Evolutionary conservation across 2,888 invertebrate species (phyloP).

Genomic region (Strigamia transsilvanica): DNA sequence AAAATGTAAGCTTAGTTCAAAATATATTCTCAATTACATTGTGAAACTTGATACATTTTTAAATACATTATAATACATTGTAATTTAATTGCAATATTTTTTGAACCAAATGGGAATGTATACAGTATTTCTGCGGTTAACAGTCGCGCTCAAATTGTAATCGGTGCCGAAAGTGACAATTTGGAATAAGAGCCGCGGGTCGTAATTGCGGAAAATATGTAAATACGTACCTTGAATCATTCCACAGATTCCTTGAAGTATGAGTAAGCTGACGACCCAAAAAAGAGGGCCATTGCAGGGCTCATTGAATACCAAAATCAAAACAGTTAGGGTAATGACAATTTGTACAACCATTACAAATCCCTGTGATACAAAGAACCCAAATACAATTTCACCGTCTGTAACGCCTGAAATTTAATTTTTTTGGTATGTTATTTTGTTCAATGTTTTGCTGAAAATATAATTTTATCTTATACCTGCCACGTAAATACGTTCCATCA

Average conservation of each 20-base stretch:
- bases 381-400: neutral
- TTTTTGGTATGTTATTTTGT: neutral
- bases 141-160: no score
- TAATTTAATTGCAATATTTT: no score
- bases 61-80: no score
- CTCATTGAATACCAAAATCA: constrained; percentile 88
- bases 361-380: constrained; percentile 84
- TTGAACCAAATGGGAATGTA: no score
- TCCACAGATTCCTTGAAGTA: constrained; percentile 91
- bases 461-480: constrained; percentile 76
- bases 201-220: no score
- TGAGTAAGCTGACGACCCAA: constrained; percentile 83
- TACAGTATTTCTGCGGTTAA: no score
- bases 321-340: constrained; percentile 85
- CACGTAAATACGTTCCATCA: constrained; percentile 91
- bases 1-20: no score
- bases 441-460: neutral
- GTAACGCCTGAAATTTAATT: constrained; percentile 24
- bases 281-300: constrained; percentile 87
- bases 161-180: no score
- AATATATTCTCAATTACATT: no score
- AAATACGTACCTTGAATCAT: constrained; percentile 99
- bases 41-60: no score
- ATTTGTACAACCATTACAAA: constrained; percentile 95
- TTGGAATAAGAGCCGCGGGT: no score